phyloP scores from a whole-genome alignment of 2,888 invertebrate species.

The Hirtodrosophila trivittata region DNA sequence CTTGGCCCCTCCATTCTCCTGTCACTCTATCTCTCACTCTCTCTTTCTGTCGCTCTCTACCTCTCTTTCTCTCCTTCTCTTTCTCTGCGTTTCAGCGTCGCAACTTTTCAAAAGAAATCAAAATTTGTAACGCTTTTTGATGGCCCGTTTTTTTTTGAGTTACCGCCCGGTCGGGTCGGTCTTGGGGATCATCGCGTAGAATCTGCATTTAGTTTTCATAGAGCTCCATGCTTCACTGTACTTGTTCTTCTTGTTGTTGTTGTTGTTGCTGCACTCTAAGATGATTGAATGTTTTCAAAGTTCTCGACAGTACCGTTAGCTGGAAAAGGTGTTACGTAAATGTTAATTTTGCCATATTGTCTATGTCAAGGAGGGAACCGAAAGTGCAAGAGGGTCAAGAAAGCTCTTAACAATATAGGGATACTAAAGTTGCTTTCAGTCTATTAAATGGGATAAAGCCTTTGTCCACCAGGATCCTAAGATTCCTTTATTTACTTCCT shows the following conservation, averaged over 20 bases:
- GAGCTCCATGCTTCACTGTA: constrained; percentile 40
- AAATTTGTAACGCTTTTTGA: constrained; percentile 78
- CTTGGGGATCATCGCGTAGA: constrained; percentile 37
- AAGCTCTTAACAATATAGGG: too few species aligned
- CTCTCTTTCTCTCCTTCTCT: neutral
- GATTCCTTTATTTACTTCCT: neutral
- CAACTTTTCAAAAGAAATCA: constrained; percentile 77
- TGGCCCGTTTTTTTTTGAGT: constrained; percentile 52
- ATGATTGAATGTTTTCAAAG: constrained; percentile 59
- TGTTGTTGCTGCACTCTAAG: constrained; percentile 37
- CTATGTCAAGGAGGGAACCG: constrained; percentile 9
- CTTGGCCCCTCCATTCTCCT: constrained; percentile 14
- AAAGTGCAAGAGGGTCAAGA: too few species aligned
- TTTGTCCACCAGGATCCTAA: too few species aligned
- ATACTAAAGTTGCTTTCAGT: neutral
- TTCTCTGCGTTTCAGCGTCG: constrained; percentile 54
- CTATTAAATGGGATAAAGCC: neutral
- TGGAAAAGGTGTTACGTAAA: constrained; percentile 25
- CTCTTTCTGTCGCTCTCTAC: constrained; percentile 30
- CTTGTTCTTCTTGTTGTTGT: constrained; percentile 8
- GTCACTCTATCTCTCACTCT: constrained; percentile 3
- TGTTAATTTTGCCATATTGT: constrained; percentile 44
- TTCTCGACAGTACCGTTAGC: constrained; percentile 53
- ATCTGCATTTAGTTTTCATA: constrained; percentile 75
- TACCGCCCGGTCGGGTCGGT: constrained; percentile 45